Evolutionary conservation across 2,888 invertebrate genomes (phyloP), one percentile per base, ranked within the genome.

Genomic region (Coleophora flavipennella): DNA sequence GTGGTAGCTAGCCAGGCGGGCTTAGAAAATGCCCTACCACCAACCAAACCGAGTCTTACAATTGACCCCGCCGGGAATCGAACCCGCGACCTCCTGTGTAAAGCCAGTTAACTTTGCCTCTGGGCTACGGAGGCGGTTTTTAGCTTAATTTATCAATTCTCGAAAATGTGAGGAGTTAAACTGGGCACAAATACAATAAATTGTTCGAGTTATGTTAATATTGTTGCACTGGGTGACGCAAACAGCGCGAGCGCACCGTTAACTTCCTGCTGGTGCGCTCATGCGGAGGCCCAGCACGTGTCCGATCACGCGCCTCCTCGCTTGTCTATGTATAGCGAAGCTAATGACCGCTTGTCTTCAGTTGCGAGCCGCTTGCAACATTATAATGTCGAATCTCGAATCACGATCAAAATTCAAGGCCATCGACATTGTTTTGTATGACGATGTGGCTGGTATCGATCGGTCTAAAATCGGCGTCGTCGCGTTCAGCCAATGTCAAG

Each of bases 401-500:
- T 62, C 56, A 57, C 57, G 69, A 68, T 69, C 62, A 57, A 54
- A n/a, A 67, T 57, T 70, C 75, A 79, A 80, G 79, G 79, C 68
- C 68, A 65, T 67, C 75, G 62, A 72, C 78, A 69, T 79, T 69
- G 67, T 72, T 75, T 67, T 61, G 67, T 65, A 69, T 70, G 69
- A 75, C 70, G 66, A 63, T 67, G 32, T 60, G 62, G 68, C 55
- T 50, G 62, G 62, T 68, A 78, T 76, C 65, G 75, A 74, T 75
- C 71, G 69, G 63, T 66, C 65, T 61, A 20, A 20, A 20, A 20
- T 20, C 20, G 20, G 20, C 66, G 66, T 70, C 60, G 62, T 69
- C 59, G 61, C 62, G 59, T 61, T 53, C 56, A 58, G 53, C 52
- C 80, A 79, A 76, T 78, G 80, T 80, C 79, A 80, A 76, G 77